A percentile compares a stretch with the other conserved stretches of the same genome.
phyloP scores from a whole-genome alignment of 1,140 invertebrate species.

The Microplitis demolitor region DNA sequence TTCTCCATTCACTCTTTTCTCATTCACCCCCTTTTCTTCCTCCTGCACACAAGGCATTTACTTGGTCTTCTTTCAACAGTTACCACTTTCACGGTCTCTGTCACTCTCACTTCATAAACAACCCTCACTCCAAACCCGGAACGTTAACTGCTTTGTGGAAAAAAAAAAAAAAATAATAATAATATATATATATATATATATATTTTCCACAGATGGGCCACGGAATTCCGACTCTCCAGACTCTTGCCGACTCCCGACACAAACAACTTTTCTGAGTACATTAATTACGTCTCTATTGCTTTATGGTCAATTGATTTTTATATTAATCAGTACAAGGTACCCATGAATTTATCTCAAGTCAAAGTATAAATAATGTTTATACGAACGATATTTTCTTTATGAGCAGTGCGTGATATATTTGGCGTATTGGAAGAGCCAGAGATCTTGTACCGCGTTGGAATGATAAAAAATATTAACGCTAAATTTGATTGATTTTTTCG shows the following conservation, averaged over 20 bases:
- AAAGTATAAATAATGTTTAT: neutral
- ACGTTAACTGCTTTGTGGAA: neutral
- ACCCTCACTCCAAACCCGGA: neutral
- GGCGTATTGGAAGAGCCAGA: no score
- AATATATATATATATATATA: no score
- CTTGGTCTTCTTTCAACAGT: neutral
- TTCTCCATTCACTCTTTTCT: neutral
- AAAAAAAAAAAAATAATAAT: neutral
- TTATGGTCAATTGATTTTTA: neutral
- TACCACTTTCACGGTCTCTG: neutral
- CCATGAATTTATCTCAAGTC: neutral
- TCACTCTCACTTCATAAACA: neutral
- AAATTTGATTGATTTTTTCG: no score
- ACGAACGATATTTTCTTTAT: no score
- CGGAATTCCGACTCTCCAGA: neutral
- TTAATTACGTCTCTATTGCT: neutral
- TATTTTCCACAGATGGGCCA: neutral
- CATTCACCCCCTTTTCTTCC: slow-evolving; percentile 7
- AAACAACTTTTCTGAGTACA: neutral
- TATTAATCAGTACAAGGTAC: neutral
- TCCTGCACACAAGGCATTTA: neutral
- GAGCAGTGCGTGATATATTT: no score
- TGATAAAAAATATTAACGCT: no score
- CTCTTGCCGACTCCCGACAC: neutral
- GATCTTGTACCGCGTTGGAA: no score